A percentile compares a stretch with the other conserved stretches of the same genome.
These are phyloP conservation scores for Semicossyphus pulcher DNA, from an alignment of 2,113 vertebrate genomes.

Conservation along the genomic window DNA sequence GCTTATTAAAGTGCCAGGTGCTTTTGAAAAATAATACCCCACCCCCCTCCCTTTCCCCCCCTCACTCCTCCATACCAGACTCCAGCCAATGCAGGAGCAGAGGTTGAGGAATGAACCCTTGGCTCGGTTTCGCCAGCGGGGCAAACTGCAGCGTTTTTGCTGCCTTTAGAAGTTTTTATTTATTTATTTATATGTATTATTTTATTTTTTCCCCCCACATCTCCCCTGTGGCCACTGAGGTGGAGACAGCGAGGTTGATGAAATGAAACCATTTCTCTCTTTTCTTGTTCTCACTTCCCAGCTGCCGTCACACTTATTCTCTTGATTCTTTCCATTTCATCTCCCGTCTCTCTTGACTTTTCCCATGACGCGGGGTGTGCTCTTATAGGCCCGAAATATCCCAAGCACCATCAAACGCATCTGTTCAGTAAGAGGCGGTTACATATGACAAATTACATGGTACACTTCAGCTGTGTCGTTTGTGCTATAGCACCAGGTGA, in stretches of 20 bases:
- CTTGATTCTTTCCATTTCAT: slow-evolving; percentile 65
- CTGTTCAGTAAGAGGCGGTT: slow-evolving; percentile 57
- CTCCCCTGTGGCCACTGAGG: slow-evolving; percentile 78
- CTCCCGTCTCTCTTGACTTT: slow-evolving; percentile 51
- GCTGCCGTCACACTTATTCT: slow-evolving; percentile 49
- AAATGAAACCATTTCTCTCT: slow-evolving; percentile 69
- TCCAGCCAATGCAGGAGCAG: slow-evolving; percentile 38
- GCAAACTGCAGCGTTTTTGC: slow-evolving; percentile 76
- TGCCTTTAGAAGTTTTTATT: slow-evolving; percentile 74
- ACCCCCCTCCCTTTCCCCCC: neutral
- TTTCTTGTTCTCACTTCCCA: slow-evolving; percentile 57
- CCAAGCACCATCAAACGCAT: slow-evolving; percentile 65
- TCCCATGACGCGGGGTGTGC: slow-evolving; percentile 33
- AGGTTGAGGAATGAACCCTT: slow-evolving; percentile 65
- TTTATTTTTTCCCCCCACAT: slow-evolving; percentile 40
- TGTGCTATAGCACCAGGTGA: neutral
- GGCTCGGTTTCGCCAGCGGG: slow-evolving; percentile 66
- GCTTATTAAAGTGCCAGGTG: slow-evolving; percentile 77
- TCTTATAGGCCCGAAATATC: slow-evolving; percentile 63
- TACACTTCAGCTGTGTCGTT: slow-evolving; percentile 46
- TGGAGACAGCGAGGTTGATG: slow-evolving; percentile 78
- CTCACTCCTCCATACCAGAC: slow-evolving; percentile 2
- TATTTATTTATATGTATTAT: slow-evolving; percentile 46
- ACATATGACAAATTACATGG: slow-evolving; percentile 62
- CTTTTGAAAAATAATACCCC: slow-evolving; percentile 72